Percentiles rank a stretch among this genome's conserved stretches.
These are phyloP conservation scores for Leptogaster cylindrica DNA, from an alignment of 2,888 invertebrate species.

Conservation along the genomic window DNA sequence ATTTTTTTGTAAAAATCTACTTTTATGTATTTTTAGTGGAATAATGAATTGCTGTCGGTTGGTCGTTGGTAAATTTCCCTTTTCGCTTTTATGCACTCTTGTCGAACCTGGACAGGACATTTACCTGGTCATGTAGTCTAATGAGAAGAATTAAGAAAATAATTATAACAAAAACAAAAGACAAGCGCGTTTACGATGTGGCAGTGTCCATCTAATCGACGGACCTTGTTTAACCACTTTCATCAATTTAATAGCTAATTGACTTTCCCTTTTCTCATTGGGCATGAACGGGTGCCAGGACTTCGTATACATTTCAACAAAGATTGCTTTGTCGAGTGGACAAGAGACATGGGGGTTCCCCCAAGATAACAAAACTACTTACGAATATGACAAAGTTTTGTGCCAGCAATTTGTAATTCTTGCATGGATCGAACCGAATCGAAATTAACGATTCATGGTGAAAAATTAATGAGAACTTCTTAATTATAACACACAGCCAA, in stretches of 20 bases:
- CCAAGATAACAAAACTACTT: slow-evolving; percentile 29
- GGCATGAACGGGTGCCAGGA: not conserved
- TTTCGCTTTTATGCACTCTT: not conserved
- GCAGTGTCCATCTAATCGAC: slow-evolving; percentile 3
- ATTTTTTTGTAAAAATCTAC: too few relatives aligned
- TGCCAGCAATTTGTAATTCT: slow-evolving; percentile 32
- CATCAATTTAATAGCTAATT: slow-evolving; percentile 32
- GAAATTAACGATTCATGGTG: slow-evolving; percentile 36
- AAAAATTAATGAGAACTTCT: slow-evolving; percentile 35
- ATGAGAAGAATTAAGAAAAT: slow-evolving; percentile 20
- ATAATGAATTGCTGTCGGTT: slow-evolving; percentile 5
- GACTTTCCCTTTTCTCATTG: not conserved
- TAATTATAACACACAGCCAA: slow-evolving; percentile 39
- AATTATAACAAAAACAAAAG: slow-evolving; percentile 4
- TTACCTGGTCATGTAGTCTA: slow-evolving; percentile 16
- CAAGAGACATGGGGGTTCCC: not conserved
- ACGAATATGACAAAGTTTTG: slow-evolving; percentile 32
- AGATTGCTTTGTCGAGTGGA: slow-evolving; percentile 8
- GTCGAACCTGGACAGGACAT: not conserved
- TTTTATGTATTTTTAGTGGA: slow-evolving; percentile 28
- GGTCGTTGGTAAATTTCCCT: not conserved
- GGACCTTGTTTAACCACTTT: slow-evolving; percentile 6
- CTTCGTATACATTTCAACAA: not conserved
- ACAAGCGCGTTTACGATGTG: not conserved
- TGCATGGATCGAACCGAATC: slow-evolving; percentile 8